These are phyloP conservation scores for Pocillopora grandis DNA, from an alignment of 92 coral and sea anemone genomes.

Conservation along the genomic window DNA sequence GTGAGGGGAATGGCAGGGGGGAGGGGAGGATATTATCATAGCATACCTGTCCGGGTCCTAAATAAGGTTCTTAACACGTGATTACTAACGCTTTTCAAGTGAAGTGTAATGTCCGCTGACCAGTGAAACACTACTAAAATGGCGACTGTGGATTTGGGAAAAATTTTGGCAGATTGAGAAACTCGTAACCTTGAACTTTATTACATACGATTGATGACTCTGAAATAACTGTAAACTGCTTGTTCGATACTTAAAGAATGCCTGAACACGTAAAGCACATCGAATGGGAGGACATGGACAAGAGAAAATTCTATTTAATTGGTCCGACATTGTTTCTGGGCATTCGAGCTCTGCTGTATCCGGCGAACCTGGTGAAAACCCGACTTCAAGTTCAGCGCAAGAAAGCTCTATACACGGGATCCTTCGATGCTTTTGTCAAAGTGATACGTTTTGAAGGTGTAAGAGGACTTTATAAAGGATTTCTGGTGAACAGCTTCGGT, in stretches of 20 bases:
- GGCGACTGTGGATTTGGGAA: neutral
- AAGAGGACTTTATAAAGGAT: constrained; percentile 98
- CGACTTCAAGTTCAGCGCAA: constrained; percentile 96
- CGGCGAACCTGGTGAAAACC: constrained; percentile 90
- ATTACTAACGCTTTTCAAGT: neutral
- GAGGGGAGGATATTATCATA: no score
- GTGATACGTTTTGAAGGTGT: constrained; percentile 81
- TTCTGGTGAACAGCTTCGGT: constrained; percentile 80
- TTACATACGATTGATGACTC: neutral
- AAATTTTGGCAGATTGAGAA: neutral
- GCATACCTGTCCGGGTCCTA: neutral
- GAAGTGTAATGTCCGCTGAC: constrained; percentile 11
- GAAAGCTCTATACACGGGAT: constrained; percentile 86
- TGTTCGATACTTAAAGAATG: constrained; percentile 42
- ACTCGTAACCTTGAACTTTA: neutral
- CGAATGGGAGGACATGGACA: constrained; percentile 98
- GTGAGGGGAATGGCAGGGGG: no score
- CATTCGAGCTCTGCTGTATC: constrained; percentile 84
- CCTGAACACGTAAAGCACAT: constrained; percentile 91
- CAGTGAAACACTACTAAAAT: neutral
- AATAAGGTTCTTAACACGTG: constrained; percentile 1
- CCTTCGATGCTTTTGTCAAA: constrained; percentile 88
- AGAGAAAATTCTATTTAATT: constrained; percentile 84
- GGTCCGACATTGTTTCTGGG: constrained; percentile 95
- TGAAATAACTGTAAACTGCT: neutral